These are phyloP conservation scores for Hesperia comma DNA, from an alignment of 2,888 invertebrate species.

Conservation along the genomic window DNA sequence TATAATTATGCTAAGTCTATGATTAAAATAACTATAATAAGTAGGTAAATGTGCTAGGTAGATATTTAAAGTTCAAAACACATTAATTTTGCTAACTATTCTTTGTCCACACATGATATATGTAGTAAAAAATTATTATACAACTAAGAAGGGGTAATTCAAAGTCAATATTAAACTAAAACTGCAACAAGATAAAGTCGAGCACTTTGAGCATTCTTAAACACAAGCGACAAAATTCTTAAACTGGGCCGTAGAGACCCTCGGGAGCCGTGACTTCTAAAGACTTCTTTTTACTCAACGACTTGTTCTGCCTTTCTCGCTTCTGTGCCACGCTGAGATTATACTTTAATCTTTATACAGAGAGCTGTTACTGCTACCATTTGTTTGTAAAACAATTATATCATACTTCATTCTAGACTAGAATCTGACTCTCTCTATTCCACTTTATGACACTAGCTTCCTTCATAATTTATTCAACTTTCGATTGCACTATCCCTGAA, in stretches of 20 bases:
- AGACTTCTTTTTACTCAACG: constrained; percentile 30
- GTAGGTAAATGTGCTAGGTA: too few species aligned
- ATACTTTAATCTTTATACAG: constrained; percentile 31
- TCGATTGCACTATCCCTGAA: neutral
- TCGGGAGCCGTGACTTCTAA: constrained; percentile 31
- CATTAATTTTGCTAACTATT: too few species aligned
- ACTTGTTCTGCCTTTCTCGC: constrained; percentile 16
- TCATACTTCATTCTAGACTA: neutral
- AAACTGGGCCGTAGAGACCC: constrained; percentile 32
- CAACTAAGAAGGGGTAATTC: neutral
- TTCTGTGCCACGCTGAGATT: constrained; percentile 24
- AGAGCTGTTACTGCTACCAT: constrained; percentile 4
- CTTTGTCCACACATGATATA: too few species aligned
- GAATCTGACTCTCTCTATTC: neutral
- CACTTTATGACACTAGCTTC: neutral
- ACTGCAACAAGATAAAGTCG: constrained; percentile 19
- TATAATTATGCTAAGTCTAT: too few species aligned
- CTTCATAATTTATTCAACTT: neutral
- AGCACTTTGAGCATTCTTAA: constrained; percentile 31
- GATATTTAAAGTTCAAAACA: too few species aligned
- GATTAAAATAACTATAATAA: too few species aligned
- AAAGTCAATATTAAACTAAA: constrained; percentile 15
- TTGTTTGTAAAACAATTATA: constrained; percentile 11
- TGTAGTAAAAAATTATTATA: too few species aligned
- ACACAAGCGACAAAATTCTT: constrained; percentile 24